Evolutionary conservation across 2,888 invertebrate species (phyloP), one percentile per base, ranked within the genome.

Genomic region (Chrysolina americana): DNA sequence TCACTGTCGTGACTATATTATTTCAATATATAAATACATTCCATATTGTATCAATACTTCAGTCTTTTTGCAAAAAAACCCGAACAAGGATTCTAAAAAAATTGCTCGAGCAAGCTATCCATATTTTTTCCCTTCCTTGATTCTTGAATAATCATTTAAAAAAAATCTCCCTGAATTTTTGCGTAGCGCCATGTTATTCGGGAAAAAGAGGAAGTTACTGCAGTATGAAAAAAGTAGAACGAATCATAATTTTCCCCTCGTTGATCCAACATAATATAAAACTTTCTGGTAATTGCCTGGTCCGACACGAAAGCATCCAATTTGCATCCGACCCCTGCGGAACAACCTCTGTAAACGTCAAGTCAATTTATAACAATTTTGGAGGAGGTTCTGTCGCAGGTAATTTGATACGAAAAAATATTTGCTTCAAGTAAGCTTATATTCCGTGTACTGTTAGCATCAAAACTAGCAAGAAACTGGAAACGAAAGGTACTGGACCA

Each of bases 261-360:
- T 59, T 59, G 6, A 36, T 59, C 36, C 59, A 59, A 15, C 59
- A 59, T n/a, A 59, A 59, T 59, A 59, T 28, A 59, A 59, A 59
- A 36, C 36, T 59, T 59, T 36, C 59, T 59, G 59, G 59, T 59
- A 59, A 59, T 59, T 59, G 28, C 59, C 36, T 59, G n/a, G 59
- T 36, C 59, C 23, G 36, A 59, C 59, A 59, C 59, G 59, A 28
- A 59, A 36, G n/a, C 17, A 41, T 65, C 65, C 65, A 70, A 70
- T 73, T 70, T 65, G 70, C 69, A 73, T 73, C 17, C 50, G 48
- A 63, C 66, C 66, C 63, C 68, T 62, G 41, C 48, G 47, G 56
- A 71, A 73, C 71, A 36, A 59, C 59, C 77, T 75, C 59, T 77
- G 77, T 71, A 73, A 73, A 73, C 71, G 75, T 73, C 73, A 73